Conservation (phyloP, 2,888 invertebrate species). For the Ennomos fuscantarius region DNA sequence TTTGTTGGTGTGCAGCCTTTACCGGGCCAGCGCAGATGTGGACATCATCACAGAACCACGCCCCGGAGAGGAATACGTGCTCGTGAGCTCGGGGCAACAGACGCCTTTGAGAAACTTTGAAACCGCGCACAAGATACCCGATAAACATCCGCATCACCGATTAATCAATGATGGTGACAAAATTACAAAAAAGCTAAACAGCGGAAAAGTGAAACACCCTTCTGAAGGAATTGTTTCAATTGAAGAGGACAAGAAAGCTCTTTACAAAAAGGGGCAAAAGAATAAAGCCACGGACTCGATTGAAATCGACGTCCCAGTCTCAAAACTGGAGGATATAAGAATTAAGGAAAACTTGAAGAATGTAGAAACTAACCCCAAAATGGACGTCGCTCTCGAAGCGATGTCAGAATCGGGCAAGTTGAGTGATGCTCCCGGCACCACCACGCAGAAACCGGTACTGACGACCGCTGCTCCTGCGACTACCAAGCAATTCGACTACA, state of each 20-base stretch:
- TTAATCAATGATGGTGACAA: slow-evolving; percentile 76
- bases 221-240: slow-evolving; percentile 78
- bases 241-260: slow-evolving; percentile 75
- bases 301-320: slow-evolving; percentile 78
- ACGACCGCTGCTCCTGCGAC: slow-evolving; percentile 79
- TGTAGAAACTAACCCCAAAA: slow-evolving; percentile 72
- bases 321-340: slow-evolving; percentile 78
- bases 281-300: slow-evolving; percentile 72
- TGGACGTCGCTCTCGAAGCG: slow-evolving; percentile 75
- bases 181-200: slow-evolving; percentile 69
- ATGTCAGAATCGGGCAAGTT: slow-evolving; percentile 80
- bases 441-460: slow-evolving; percentile 84
- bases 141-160: slow-evolving; percentile 72
- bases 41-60: slow-evolving; percentile 87
- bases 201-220: slow-evolving; percentile 68
- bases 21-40: slow-evolving; percentile 78
- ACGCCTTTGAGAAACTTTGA: slow-evolving; percentile 85
- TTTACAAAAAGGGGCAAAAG: slow-evolving; percentile 68
- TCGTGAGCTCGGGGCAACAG: slow-evolving; percentile 84
- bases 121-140: slow-evolving; percentile 89
- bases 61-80: slow-evolving; percentile 88
- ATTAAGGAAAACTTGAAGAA: slow-evolving; percentile 81
- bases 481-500: slow-evolving; percentile 69
- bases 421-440: slow-evolving; percentile 68
- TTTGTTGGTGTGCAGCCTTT: slow-evolving; percentile 76